phyloP scores from a whole-genome alignment of 2,113 vertebrate species.

The Conger conger region DNA sequence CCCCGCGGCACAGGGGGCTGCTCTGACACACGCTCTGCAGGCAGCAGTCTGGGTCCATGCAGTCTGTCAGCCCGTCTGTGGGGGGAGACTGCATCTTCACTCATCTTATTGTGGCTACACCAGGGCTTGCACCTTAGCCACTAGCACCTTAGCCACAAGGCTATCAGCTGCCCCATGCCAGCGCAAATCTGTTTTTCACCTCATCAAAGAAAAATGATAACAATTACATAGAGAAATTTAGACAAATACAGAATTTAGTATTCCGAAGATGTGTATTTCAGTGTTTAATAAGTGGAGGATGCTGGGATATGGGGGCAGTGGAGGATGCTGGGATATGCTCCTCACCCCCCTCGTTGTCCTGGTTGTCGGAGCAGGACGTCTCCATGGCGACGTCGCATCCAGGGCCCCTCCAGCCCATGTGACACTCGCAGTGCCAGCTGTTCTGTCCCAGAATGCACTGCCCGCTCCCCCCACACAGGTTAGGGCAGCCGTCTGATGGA shows the following conservation, averaged over 20 bases:
- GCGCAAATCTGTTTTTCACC: too few relatives aligned
- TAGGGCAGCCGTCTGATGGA: conserved; percentile 94
- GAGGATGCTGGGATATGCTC: not conserved
- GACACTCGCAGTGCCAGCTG: conserved; percentile 99
- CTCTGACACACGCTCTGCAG: conserved; percentile 94
- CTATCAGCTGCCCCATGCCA: too few relatives aligned
- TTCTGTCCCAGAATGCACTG: conserved; percentile 97
- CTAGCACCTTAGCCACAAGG: too few relatives aligned
- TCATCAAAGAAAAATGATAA: too few relatives aligned
- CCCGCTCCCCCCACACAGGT: conserved; percentile 96
- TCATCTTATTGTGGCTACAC: too few relatives aligned
- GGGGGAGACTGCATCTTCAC: conserved; percentile 14
- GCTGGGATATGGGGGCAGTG: too few relatives aligned
- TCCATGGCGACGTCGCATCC: conserved; percentile 99
- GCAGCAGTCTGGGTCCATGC: conserved; percentile 98
- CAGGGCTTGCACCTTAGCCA: too few relatives aligned
- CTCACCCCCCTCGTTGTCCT: conserved; percentile 99
- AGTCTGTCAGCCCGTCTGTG: conserved; percentile 93
- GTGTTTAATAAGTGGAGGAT: too few relatives aligned
- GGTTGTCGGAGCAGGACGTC: conserved; percentile 95
- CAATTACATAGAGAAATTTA: too few relatives aligned
- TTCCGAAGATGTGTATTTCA: too few relatives aligned
- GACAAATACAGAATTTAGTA: too few relatives aligned
- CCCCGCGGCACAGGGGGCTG: conserved; percentile 90
- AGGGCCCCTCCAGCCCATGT: conserved; percentile 95